Percentiles rank a stretch among this genome's conserved stretches.
These are phyloP conservation scores for Tragopan temminckii DNA, from an alignment of 2,797 vertebrate species.

Conservation along the genomic window DNA sequence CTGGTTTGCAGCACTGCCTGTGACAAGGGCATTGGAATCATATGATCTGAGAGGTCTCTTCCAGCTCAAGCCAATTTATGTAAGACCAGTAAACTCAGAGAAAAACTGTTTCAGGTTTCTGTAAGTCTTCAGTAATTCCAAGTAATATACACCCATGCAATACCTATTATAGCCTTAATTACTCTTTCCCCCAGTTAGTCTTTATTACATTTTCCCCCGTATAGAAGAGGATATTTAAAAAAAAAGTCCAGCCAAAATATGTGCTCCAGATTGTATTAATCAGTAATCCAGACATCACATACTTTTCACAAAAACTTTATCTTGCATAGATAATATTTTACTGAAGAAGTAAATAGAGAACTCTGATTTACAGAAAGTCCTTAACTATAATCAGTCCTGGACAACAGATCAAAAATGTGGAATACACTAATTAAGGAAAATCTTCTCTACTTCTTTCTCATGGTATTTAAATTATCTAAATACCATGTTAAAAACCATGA, in stretches of 20 bases:
- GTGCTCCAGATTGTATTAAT: neutral
- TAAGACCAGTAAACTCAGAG: neutral
- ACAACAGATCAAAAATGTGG: neutral
- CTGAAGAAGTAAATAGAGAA: neutral
- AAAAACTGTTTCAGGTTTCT: neutral
- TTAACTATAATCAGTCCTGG: neutral
- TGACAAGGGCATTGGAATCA: too few species aligned
- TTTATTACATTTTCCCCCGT: too few species aligned
- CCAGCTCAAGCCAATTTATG: neutral
- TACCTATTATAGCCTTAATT: neutral
- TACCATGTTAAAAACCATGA: neutral
- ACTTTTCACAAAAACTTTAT: neutral
- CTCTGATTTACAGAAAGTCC: neutral
- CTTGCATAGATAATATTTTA: neutral
- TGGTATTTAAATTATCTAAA: neutral
- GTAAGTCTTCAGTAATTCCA: neutral
- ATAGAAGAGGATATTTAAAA: neutral
- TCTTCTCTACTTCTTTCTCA: neutral
- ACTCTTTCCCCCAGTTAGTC: too few species aligned
- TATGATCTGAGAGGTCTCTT: too few species aligned
- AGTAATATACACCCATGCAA: accelerated
- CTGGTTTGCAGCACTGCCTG: too few species aligned
- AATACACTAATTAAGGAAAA: neutral
- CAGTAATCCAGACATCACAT: neutral
- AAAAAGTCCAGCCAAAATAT: neutral